Base-by-base conservation (phyloP, 2,113 vertebrate genomes). In the Lophochroa leadbeateri region DNA sequence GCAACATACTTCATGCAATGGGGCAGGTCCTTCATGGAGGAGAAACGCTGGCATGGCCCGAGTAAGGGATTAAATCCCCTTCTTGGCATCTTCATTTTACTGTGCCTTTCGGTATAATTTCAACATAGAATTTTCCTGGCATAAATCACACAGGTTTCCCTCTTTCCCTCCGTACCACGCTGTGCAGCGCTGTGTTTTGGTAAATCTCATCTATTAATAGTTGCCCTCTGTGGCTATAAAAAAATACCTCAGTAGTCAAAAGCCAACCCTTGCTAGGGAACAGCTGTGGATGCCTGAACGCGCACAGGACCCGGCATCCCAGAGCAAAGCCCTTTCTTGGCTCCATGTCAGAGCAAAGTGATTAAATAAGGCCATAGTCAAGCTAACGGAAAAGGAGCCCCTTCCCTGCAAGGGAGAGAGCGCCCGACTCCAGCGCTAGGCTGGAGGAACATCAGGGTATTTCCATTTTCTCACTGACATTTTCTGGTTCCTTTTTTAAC, bases 221-320 rank as follows among this genome's bases (percentile, higher is more conserved):
- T 79, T 93, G 95, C 85, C 87, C 92, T 97, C 82, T 92, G 92
- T 92, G 90, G 97, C 96, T 93, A 94, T 97, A 95, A 97, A 98
- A 96, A 95, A 97, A 95, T 44, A 61, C 65, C 81, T 96, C 82
- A 44, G 94, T 95, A 97, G 94, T 77, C 88, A 92, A 92, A 96
- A 96, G 90, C 72, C 96, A 97, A 64, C 49, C 94, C 84, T 94
- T 88, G 69, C 78, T 76, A 76, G 82, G 87, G 95, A 96, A 83
- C 85, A 96, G 94, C 91, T 92, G 94, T 76, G 83, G 82, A 88
- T 79, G 93, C 52, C 95, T 95, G 88, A 95, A 88, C 19, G 46
- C 90, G 93, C 19, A 16, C 91, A 94, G 87, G 85, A 87, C 68
- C 35, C 78, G 0, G 91, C 78, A 93, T 83, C 81, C 88, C 89